Evolutionary conservation across 2,797 vertebrate species (phyloP), one percentile per base, ranked within the genome.

Genomic region (Myiotriccus ornatus): DNA sequence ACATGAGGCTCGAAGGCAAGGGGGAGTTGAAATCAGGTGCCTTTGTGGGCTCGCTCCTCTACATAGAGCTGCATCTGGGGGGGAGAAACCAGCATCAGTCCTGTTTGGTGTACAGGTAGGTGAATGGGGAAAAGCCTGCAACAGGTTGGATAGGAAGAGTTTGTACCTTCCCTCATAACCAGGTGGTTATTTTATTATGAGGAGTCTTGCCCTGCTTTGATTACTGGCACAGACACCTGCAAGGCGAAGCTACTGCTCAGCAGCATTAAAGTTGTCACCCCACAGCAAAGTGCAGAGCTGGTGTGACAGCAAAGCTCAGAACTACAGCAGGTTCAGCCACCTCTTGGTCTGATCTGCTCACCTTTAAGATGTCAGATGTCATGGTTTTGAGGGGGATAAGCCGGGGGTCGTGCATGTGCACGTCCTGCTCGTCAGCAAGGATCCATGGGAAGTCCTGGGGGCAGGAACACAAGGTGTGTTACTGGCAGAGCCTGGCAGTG

Each of bases 51-150:
- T 93, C 99, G 97, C 77, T 99, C 99, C 93, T 99, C 99, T 62
- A 99, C 99, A 1, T 99, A 99, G 2, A 99, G 98, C 97, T 99
- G 99, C 99, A 99, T 99, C 99, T 99, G 91, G 84, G 78, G 41
- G 53, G 67, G 7, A 78, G 73, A 90, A 82, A 67, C 9, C 21
- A 83, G 41, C n/a, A 46, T 28, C 68, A 20, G 24, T 44, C 52
- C 50, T 4, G 0, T 15, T 6, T 62, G 50, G 14, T 28, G 10
- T 3, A 27, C 60, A 81, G 39, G 63, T 30, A 74, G 32, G 60
- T 59, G 35, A 75, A 49, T 19, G 28, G 53, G 6, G 22, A 25
- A n/a, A 17, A 7, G 21, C 11, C 60, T 64, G 25, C n/a, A 63
- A 22, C 4, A 60, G 55, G 18, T 22, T 70, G 34, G 71, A 62